Evolutionary conservation across 2,797 vertebrate species (phyloP), one percentile per base, ranked within the genome.

Genomic region (Helarctos malayanus): DNA sequence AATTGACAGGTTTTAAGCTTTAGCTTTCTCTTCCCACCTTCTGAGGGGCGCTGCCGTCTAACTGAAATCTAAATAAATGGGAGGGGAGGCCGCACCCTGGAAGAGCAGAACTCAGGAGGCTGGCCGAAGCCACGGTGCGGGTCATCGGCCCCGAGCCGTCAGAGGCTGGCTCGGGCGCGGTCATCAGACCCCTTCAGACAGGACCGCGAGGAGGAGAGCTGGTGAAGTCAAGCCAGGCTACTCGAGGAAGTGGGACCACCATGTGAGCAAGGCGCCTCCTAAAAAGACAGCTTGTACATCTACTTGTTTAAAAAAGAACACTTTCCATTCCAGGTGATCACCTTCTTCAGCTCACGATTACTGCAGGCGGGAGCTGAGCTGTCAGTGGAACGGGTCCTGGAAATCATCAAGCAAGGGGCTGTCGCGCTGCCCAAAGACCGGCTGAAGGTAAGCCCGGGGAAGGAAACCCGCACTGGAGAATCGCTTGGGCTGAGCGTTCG

Each of bases 391-490:
- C 98, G 99, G 83, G 99, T 99, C 97, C 99, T 99, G 98, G 99
- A 99, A 98, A 99, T 99, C 98, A 99, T 99, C 98, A 99, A 99
- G 98, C 99, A 99, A 98, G 99, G 99, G 96, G 99, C 99, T 3
- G 99, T 99, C 73, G 99, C 99, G 0, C 98, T 99, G 96, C 99
- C 99, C 97, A 99, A 99, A 98, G 99, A 99, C 98, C 99, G 99
- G 85, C 99, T 99, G 84, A 99, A 99, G 99, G 99, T 99, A 99
- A 99, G 99, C 57, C 82, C 32, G n/a, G 71, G 75, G 52, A 27
- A 52, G 85, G 68, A 83, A 41, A 3, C 19, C 27, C 0, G 45
- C 15, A 1, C 75, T 45, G 0, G 61, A 93, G 23, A 35, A 41
- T 83, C 87, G 38, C 27, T 88, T 27, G 95, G 73, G 75, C 9